Evolutionary conservation across 2,113 vertebrate species (phyloP).

Genomic region (Thamnophis sirtalis): DNA sequence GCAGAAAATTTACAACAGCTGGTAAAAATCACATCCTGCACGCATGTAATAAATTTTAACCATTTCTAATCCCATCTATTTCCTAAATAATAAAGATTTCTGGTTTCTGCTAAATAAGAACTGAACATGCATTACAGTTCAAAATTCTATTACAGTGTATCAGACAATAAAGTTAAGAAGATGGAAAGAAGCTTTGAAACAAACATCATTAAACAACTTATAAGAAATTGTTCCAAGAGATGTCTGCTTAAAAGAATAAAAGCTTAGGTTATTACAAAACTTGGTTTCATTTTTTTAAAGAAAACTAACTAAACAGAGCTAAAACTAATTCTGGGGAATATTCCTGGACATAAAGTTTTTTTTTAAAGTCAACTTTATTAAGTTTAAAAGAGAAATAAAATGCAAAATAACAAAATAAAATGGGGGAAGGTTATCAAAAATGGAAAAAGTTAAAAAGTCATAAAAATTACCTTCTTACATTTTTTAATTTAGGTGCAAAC

Average conservation of each 20-base stretch:
- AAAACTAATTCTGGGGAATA: background rate
- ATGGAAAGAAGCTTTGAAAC: background rate
- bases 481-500: background rate
- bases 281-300: background rate
- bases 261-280: background rate
- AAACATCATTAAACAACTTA: background rate
- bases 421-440: no score
- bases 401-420: no score
- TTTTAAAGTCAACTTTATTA: background rate
- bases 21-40: background rate
- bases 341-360: background rate
- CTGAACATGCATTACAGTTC: background rate
- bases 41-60: background rate
- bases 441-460: background rate
- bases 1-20: background rate
- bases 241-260: background rate
- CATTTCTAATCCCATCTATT: background rate
- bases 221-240: background rate
- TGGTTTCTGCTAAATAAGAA: background rate
- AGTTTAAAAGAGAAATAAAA: no score
- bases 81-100: background rate
- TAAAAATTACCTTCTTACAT: background rate
- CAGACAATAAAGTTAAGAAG: background rate
- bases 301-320: background rate
- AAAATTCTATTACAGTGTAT: background rate